These are phyloP conservation scores for Trematomus loennbergii DNA, from an alignment of 2,113 vertebrate species.

Conservation along the genomic window DNA sequence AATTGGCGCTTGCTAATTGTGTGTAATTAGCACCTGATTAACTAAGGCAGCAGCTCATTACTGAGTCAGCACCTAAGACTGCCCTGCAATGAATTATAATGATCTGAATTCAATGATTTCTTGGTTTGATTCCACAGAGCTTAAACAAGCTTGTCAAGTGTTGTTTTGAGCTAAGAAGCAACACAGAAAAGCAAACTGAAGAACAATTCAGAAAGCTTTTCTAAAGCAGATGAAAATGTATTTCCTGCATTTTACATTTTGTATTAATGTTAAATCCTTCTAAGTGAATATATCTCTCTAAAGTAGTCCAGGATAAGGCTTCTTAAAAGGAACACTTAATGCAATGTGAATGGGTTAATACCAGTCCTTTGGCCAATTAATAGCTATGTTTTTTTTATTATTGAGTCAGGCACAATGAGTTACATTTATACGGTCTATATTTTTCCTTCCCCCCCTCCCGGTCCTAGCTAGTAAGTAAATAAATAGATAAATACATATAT, in stretches of 20 bases:
- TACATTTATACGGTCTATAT: too few species aligned
- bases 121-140: background rate
- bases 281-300: background rate
- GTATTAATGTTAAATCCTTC: background rate
- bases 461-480: too few species aligned
- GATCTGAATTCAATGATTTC: background rate
- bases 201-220: background rate
- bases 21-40: slow-evolving; percentile 22
- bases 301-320: background rate
- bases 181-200: background rate
- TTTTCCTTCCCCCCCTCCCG: too few species aligned
- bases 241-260: background rate
- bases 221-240: background rate
- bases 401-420: too few species aligned
- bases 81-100: background rate
- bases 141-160: background rate
- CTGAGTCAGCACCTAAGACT: slow-evolving; percentile 11
- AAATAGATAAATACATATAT: too few species aligned
- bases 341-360: background rate
- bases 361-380: background rate
- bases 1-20: background rate
- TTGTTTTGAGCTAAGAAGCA: background rate
- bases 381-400: background rate
- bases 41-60: slow-evolving; percentile 21
- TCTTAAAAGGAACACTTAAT: background rate